Evolutionary conservation across 2,888 invertebrate genomes (phyloP).

Genomic region (Drosophila longiperda): DNA sequence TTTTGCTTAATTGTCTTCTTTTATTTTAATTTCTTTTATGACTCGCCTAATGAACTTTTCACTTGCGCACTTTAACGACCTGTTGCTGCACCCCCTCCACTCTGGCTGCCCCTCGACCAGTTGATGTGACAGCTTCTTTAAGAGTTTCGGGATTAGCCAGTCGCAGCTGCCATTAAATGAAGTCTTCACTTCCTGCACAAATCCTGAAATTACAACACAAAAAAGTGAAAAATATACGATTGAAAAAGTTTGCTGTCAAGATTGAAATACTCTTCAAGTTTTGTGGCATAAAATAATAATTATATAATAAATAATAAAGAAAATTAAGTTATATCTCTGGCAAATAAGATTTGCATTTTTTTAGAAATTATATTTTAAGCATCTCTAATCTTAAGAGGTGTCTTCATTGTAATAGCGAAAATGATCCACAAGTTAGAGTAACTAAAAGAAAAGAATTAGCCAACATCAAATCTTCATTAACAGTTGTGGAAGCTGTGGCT

Average conservation of each 20-base stretch:
- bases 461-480: conserved; percentile 71
- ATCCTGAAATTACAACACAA: conserved; percentile 36
- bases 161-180: conserved; percentile 60
- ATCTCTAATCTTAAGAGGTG: background rate
- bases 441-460: conserved; percentile 18
- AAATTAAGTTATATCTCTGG: no score
- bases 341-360: background rate
- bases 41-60: conserved; percentile 76
- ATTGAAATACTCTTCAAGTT: background rate
- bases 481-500: conserved; percentile 27
- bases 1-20: conserved; percentile 42
- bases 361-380: background rate
- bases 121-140: conserved; percentile 59
- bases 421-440: conserved; percentile 6
- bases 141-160: conserved; percentile 53
- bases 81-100: background rate
- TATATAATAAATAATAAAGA: background rate
- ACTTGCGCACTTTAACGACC: conserved; percentile 60
- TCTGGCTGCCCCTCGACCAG: background rate
- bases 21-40: conserved; percentile 51
- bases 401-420: background rate
- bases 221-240: background rate
- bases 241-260: background rate
- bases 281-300: background rate
- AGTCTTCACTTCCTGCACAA: conserved; percentile 51